Base-by-base conservation (phyloP, 2,113 vertebrate species). In the Jacana jacana region DNA sequence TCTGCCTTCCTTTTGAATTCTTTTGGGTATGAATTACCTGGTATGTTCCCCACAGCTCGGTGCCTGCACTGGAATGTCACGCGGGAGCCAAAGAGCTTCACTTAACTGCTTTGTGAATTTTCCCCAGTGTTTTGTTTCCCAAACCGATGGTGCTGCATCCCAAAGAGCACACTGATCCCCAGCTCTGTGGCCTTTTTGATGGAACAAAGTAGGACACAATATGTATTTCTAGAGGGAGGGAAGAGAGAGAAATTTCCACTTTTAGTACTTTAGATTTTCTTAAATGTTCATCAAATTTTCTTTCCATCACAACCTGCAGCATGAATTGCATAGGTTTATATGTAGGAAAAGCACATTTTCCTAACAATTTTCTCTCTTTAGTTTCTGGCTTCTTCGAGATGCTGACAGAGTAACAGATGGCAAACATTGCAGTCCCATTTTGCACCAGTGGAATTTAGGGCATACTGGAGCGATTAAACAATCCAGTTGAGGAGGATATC, bases 1-100 rank as follows among this genome's bases (percentile, higher is more conserved):
- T 71, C 52, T 93, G 28, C 25, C 57, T 86, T 6, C 4, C 9
- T 70, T 95, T 81, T 46, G 17, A 90, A 77, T 93, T 82, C 31
- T 89, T 96, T 77, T 24, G 46, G 6, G 35, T 83, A 46, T 73
- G 33, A 96, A 89, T 83, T 88, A 95, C 69, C 85, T 89, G 68
- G 25, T 80, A 58, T 61, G 66, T 25, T 85, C 61, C 54, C 77
- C 51, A 78, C 51, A 80, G 75, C 71, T 94, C 85, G 40, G 37
- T 83, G 93, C 37, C 77, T 80, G 35, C 7, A 1, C 30, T 84
- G 79, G 91, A 96, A 96, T 94, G 64, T 30, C 40, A 70, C 33
- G 73, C 11, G 13, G 63, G 66, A 95, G 71, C 54, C 89, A 91
- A 89, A 91, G 18, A 85, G 33, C 16, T 86, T 93, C 0, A 0